Base-by-base conservation (phyloP, 2,888 invertebrate genomes). In the Lasioglossum vierecki region DNA sequence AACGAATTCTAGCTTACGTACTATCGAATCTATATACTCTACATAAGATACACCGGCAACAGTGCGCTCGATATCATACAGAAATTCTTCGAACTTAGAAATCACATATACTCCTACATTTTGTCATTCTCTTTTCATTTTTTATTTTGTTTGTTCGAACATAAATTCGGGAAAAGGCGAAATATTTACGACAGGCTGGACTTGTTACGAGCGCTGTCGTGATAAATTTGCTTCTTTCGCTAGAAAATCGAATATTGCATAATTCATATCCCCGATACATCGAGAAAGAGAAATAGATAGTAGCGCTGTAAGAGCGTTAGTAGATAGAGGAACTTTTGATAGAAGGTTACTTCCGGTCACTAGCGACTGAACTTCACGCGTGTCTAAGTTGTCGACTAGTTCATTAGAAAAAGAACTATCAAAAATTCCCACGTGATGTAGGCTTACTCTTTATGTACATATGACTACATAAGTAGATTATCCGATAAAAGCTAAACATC, bases 391-490 rank as follows among this genome's bases (percentile, higher is more conserved):
- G 82, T 83, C 90, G 82, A 72, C 87, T 88, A 90, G 83, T 83
- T 70, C 75, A 84, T 88, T 90, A 89, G 79, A 90, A 91, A 90
- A 91, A 87, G 70, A 70, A 90, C 91, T 91, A 90, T 91, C 91
- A 90, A 91, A 91, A 91, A 91, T 91, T 90, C 90, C 90, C 88
- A 87, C 81, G 72, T 74, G 83, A 88, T 81, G 85, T 91, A 91
- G 88, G 82, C 82, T 88, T 88, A 85, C 87, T 78, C 75, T 90
- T 89, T 93, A 93, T 93, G 85, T 93, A 93, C 92, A 93, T 91
- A 92, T 92, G 88, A 90, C 91, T 92, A 92, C 89, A 92, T 71
- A 85, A 68, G 81, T 88, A 87, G 70, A 82, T 80, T 79, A 80
- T 82, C 73, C 66, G 49, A 80, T 76, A 83, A 88, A 90, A 86